A percentile compares a stretch with the other conserved stretches of the same genome.
phyloP scores from a whole-genome alignment of 2,888 invertebrate genomes.

The Hipparchia sbordonii region DNA sequence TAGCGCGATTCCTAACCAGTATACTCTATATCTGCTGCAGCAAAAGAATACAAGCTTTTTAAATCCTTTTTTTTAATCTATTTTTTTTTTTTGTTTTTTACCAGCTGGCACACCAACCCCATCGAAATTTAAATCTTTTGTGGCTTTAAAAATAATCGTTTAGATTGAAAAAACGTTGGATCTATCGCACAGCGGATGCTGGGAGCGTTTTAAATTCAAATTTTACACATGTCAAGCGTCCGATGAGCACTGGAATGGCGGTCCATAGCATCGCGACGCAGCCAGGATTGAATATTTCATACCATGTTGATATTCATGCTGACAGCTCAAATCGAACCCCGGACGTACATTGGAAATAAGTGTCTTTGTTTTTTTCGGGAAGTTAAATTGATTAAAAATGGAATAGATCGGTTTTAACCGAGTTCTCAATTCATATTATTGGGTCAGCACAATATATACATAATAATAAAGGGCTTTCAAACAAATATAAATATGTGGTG shows the following conservation, averaged over 20 bases:
- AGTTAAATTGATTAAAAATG: background rate
- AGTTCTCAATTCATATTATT: no score
- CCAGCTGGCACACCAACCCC: no score
- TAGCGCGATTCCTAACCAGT: no score
- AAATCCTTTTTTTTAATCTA: no score
- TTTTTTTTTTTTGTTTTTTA: no score
- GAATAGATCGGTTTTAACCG: no score
- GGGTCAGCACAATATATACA: no score
- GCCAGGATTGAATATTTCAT: constrained; percentile 6
- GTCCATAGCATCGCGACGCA: background rate
- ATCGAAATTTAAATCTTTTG: background rate
- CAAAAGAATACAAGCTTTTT: no score
- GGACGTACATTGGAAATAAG: background rate
- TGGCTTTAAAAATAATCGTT: background rate
- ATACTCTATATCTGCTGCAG: no score
- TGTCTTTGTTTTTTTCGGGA: background rate
- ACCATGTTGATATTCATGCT: background rate
- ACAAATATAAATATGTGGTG: no score
- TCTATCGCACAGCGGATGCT: background rate
- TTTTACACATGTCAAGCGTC: background rate
- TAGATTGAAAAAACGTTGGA: background rate
- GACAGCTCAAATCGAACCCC: background rate
- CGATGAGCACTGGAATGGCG: background rate
- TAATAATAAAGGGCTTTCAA: no score
- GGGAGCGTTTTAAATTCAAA: constrained; percentile 7